Conservation (phyloP, 1,140 invertebrate species). For the Nixonia krombeini region DNA sequence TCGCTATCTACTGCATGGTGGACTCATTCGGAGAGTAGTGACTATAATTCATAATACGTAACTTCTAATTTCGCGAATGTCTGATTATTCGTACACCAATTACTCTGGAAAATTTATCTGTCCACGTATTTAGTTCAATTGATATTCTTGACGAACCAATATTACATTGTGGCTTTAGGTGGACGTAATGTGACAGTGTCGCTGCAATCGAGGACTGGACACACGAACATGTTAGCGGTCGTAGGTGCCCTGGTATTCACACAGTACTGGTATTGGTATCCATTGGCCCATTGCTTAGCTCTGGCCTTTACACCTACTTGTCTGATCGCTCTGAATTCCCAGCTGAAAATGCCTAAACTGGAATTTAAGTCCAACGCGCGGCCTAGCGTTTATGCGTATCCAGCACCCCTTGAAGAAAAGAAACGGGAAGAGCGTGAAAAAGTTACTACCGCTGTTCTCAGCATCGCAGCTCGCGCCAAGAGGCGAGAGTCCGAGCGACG, state of each 20-base stretch:
- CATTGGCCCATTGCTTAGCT: conserved; percentile 94
- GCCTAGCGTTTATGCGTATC: conserved; percentile 96
- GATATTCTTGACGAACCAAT: too few species aligned
- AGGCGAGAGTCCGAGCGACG: conserved; percentile 80
- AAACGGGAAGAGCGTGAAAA: conserved; percentile 97
- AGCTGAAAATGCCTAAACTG: conserved; percentile 97
- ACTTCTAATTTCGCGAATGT: background rate
- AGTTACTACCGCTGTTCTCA: conserved; percentile 96
- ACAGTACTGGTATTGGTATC: conserved; percentile 99
- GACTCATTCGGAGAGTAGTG: too few species aligned
- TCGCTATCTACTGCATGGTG: too few species aligned
- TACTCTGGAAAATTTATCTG: too few species aligned
- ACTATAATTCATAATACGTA: too few species aligned
- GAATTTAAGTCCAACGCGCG: conserved; percentile 94
- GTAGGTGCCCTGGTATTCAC: conserved; percentile 99
- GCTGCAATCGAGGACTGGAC: conserved; percentile 95
- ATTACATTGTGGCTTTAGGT: conserved; percentile 81
- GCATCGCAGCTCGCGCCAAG: conserved; percentile 93
- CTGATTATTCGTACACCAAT: too few species aligned
- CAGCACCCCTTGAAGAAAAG: conserved; percentile 96
- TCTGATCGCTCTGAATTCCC: conserved; percentile 93
- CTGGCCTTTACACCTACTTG: conserved; percentile 98
- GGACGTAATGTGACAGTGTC: conserved; percentile 97
- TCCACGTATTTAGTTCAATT: too few species aligned
- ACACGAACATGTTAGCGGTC: conserved; percentile 97